Evolutionary conservation across 1,140 invertebrate genomes (phyloP), one percentile per base, ranked within the genome.

Genomic region (Bombus terrestris): DNA sequence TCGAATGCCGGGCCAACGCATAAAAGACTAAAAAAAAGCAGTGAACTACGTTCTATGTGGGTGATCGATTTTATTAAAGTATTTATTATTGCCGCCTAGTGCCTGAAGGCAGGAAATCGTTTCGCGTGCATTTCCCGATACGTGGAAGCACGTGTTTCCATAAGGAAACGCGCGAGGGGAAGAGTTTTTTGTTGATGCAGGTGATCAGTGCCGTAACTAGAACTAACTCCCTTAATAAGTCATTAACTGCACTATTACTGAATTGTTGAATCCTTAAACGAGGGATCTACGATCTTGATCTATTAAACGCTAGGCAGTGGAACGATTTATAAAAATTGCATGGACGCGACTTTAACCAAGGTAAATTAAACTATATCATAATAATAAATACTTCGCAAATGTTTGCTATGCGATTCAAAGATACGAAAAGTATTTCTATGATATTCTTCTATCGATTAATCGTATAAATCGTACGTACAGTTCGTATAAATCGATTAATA

Each of bases 91-190:
- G 75, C 64, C 82, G 47, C 41, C 66, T 78, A 77, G 82, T 83
- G 82, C 82, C 82, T 84, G 43, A 71, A 84, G 82, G 82, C 82
- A 84, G 82, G 72, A 75, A 53, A 69, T 77, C 62, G 74, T 77
- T 83, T 62, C n/a, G n/a, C 10, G 32, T n/a, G 62, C 41, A 41
- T 76, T 64, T 83, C 71, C 59, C 32, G 43, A 35, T 35, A 75
- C 41, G n/a, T 28, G 9, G 64, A 28, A 47, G 3, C 15, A 47
- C 37, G n/a, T 41, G 18, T 72, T 59, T 59, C 18, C 13, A 32
- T 6, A 4, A 28, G 15, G 12, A 32, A 53, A 69, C 10, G 10
- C 28, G 37, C 32, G 37, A 4, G 28, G 32, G 64, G 8, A n/a
- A 35, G 28, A 32, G 12, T 37, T 82, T 82, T 76, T 68, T 25